Evolutionary conservation across 2,888 invertebrate species (phyloP), one percentile per base, ranked within the genome.

Genomic region (Lymantria monacha): DNA sequence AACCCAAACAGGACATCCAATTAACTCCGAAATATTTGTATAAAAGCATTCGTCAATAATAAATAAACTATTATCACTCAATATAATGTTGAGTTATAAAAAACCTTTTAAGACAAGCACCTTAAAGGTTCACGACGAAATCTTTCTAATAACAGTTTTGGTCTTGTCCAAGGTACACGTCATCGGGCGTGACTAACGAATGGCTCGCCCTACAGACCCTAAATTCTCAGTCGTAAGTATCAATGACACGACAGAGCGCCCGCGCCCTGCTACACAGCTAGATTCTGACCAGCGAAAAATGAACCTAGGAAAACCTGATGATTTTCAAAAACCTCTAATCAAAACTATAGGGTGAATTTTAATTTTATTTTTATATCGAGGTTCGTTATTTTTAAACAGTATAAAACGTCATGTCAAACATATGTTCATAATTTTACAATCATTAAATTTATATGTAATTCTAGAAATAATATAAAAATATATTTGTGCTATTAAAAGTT

Each of bases 151-250:
- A 87, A 88, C 76, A 85, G 85, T 89, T 91, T 91, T 90, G 90
- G 89, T 91, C 84, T 90, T 91, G 91, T 91, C 91, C 90, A 91
- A 91, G 91, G 91, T 90, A 91, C 90, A 89, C 88, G 90, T 90
- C 91, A 90, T 76, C 90, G 83, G 88, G 88, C 89, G 87, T 89
- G 87, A 88, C 87, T 84, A 90, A 91, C 88, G 90, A 91, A 90
- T 91, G 91, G 91, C 89, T 91, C 89, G 91, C 90, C 85, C 91
- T 91, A 85, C 91, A 91, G 88, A 89, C 88, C 89, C 88, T 91
- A 80, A 90, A 89, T 90, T 85, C 90, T 74, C 88, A 91, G 87
- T 87, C 90, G 91, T 91, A 91, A 91, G 91, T 91, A 91, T 90
- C 87, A 85, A 76, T 78, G 81, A 80, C 77, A 76, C 77, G 76